A percentile compares a stretch with the other conserved stretches of the same genome.
These are phyloP conservation scores for Abramis brama DNA, from an alignment of 2,113 vertebrate species.

Conservation along the genomic window DNA sequence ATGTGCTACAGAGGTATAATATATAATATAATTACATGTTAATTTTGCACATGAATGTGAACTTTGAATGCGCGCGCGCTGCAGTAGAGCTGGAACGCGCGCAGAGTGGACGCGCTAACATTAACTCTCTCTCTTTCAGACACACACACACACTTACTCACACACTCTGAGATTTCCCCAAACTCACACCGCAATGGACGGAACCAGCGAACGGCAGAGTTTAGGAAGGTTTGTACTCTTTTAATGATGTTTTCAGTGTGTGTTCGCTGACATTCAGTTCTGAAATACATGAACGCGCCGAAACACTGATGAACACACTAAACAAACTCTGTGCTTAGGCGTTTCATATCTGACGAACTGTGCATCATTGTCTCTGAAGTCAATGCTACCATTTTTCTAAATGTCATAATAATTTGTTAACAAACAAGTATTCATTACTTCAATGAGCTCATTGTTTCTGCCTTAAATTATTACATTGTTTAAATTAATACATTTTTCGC, in stretches of 20 bases:
- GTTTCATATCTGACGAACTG: too few relatives aligned
- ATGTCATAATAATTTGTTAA: too few relatives aligned
- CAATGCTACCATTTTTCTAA: too few relatives aligned
- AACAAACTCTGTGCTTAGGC: too few relatives aligned
- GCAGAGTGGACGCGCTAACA: conserved; percentile 27
- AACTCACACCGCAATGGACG: conserved; percentile 3
- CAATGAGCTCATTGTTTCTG: too few relatives aligned
- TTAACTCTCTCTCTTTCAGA: neutral
- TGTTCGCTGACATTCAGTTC: neutral
- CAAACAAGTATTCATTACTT: too few relatives aligned
- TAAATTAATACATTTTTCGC: too few relatives aligned
- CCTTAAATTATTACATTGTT: too few relatives aligned
- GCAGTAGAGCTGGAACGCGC: neutral
- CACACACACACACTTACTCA: neutral
- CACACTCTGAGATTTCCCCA: neutral
- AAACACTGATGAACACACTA: too few relatives aligned
- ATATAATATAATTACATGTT: too few relatives aligned
- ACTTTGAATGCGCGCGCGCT: neutral
- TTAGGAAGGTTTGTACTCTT: neutral
- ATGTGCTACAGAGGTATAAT: too few relatives aligned
- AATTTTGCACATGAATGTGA: neutral
- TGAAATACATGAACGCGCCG: neutral
- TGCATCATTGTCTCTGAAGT: too few relatives aligned
- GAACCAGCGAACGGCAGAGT: neutral
- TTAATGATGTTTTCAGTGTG: neutral